phyloP scores from a whole-genome alignment of 2,888 invertebrate genomes.

The Drosophila greeni region DNA sequence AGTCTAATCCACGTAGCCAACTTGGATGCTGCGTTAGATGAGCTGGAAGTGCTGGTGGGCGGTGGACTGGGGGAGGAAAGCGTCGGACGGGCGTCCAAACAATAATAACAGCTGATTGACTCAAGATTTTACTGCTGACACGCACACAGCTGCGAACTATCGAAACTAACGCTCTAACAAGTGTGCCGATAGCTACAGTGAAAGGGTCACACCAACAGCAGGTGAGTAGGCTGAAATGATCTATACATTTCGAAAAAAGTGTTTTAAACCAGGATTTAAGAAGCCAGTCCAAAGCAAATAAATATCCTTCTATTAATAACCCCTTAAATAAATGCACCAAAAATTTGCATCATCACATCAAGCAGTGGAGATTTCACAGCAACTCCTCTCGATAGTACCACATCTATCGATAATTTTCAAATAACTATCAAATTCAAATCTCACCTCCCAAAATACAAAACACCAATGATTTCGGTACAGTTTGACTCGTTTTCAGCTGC shows the following conservation, averaged over 20 bases:
- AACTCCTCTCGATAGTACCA: not conserved
- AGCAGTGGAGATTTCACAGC: not conserved
- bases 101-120: constrained; percentile 29
- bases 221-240: not conserved
- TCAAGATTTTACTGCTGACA: not conserved
- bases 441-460: constrained; percentile 20
- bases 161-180: constrained; percentile 17
- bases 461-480: constrained; percentile 19
- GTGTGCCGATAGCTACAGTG: constrained; percentile 1
- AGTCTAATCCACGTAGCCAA: constrained; percentile 33
- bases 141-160: not conserved
- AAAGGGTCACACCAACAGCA: not conserved
- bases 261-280: no score
- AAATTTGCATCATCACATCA: no score
- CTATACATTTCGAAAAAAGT: no score
- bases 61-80: not conserved
- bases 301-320: no score
- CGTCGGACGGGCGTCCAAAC: constrained; percentile 12
- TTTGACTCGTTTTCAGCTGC: constrained; percentile 35
- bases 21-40: constrained; percentile 9
- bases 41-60: not conserved
- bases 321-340: no score
- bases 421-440: constrained; percentile 17
- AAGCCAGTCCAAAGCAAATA: no score
- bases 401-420: constrained; percentile 28